Evolutionary conservation across 2,888 invertebrate genomes (phyloP).

Genomic region (Euplagia quadripunctaria): DNA sequence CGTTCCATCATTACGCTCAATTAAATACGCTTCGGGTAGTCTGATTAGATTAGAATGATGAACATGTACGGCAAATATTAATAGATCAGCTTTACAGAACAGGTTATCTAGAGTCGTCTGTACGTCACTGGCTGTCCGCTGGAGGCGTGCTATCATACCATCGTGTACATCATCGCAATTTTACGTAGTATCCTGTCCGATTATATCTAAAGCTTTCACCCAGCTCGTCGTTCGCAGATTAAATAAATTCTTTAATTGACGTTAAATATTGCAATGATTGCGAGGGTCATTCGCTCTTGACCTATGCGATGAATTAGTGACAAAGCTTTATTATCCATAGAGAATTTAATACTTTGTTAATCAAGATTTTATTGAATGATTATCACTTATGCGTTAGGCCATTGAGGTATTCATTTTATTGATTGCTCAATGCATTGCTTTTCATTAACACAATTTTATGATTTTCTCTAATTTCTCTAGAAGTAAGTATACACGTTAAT

Average conservation of each 20-base stretch:
- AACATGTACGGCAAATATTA: conserved; percentile 55
- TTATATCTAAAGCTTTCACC: conserved; percentile 81
- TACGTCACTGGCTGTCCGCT: conserved; percentile 56
- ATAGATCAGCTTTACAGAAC: conserved; percentile 53
- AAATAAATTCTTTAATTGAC: conserved; percentile 81
- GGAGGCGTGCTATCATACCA: conserved; percentile 47
- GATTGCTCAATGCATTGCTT: conserved; percentile 28
- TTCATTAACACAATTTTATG: conserved; percentile 23
- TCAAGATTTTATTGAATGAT: conserved; percentile 35
- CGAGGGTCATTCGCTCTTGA: conserved; percentile 74
- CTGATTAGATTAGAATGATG: conserved; percentile 54
- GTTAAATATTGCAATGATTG: conserved; percentile 72
- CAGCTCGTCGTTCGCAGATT: conserved; percentile 69
- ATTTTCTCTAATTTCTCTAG: conserved; percentile 20
- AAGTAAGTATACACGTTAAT: neutral
- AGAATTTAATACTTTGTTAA: conserved; percentile 51
- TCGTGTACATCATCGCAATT: conserved; percentile 57
- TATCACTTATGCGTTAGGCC: conserved; percentile 20
- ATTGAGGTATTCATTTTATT: conserved; percentile 31
- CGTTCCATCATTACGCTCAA: conserved; percentile 60
- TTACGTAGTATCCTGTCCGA: conserved; percentile 67
- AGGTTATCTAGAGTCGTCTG: conserved; percentile 54
- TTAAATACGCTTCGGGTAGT: conserved; percentile 56
- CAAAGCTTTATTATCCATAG: conserved; percentile 57
- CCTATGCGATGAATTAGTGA: conserved; percentile 75